A percentile compares a stretch with the other conserved stretches of the same genome.
Evolutionary conservation across 37 sponge, comb jelly and placozoan genomes (phyloP).

Genomic region (Ianthella basta): DNA sequence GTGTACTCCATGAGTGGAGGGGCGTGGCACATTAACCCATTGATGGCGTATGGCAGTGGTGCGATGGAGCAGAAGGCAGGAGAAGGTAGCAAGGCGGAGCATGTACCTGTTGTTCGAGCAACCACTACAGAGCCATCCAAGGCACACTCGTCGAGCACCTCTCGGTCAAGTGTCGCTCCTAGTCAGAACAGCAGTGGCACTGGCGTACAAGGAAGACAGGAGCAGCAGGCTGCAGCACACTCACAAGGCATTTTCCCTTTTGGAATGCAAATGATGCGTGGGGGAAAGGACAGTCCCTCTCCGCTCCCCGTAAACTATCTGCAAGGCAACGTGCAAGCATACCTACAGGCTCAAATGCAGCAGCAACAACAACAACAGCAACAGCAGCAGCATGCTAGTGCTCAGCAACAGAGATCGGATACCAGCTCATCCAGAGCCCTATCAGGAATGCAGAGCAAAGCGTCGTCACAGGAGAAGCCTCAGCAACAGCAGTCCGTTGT

Average conservation of each 20-base stretch:
- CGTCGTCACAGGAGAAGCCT: background rate
- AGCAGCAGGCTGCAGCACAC: background rate
- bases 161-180: background rate
- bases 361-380: constrained; percentile 38
- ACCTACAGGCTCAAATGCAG: background rate
- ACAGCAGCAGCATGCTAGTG: constrained; percentile 14
- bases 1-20: too few species aligned
- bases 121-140: background rate
- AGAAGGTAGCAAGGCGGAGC: background rate
- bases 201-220: background rate
- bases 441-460: too few species aligned
- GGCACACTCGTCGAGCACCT: background rate
- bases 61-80: too few species aligned
- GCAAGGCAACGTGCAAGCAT: background rate
- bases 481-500: background rate
- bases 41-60: too few species aligned
- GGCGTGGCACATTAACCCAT: too few species aligned
- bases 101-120: background rate
- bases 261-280: background rate
- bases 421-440: constrained; percentile 12
- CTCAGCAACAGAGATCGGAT: constrained; percentile 1
- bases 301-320: background rate
- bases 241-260: background rate
- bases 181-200: background rate
- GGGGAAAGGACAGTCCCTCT: constrained; percentile 10